phyloP scores from a whole-genome alignment of 2,797 vertebrate species.

The Macrochelys suwanniensis region DNA sequence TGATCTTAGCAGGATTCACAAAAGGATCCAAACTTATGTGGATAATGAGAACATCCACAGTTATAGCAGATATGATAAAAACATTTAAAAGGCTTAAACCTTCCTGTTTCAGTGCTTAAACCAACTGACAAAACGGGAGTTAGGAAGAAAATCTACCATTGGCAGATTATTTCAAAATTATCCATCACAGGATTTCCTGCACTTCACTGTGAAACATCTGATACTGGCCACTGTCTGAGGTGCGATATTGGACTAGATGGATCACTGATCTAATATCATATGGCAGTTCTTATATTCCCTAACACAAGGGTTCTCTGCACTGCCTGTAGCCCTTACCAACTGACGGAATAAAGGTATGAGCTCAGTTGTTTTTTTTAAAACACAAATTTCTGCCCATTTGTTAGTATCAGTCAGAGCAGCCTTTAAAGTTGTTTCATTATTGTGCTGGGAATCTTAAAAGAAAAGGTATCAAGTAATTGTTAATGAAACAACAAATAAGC shows the following conservation, averaged over 20 bases:
- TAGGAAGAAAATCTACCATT: neutral
- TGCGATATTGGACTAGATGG: neutral
- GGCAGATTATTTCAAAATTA: neutral
- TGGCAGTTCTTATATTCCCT: neutral
- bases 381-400: slow-evolving; percentile 54
- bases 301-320: neutral
- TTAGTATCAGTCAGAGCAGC: slow-evolving; percentile 40
- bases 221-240: neutral
- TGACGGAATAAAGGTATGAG: slow-evolving; percentile 4
- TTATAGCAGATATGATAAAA: neutral
- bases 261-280: neutral
- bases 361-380: slow-evolving; percentile 7
- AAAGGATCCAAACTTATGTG: neutral
- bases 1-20: neutral
- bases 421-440: neutral
- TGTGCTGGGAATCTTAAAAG: slow-evolving; percentile 20
- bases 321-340: neutral
- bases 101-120: neutral
- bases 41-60: neutral
- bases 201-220: neutral
- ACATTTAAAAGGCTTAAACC: neutral
- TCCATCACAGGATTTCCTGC: neutral
- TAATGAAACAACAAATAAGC: slow-evolving; percentile 2
- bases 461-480: neutral
- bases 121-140: neutral